A percentile compares a stretch with the other conserved stretches of the same genome.
These are phyloP conservation scores for Drosophila melanogaster DNA, from an alignment of 1,140 invertebrate genomes.

Conservation along the genomic window DNA sequence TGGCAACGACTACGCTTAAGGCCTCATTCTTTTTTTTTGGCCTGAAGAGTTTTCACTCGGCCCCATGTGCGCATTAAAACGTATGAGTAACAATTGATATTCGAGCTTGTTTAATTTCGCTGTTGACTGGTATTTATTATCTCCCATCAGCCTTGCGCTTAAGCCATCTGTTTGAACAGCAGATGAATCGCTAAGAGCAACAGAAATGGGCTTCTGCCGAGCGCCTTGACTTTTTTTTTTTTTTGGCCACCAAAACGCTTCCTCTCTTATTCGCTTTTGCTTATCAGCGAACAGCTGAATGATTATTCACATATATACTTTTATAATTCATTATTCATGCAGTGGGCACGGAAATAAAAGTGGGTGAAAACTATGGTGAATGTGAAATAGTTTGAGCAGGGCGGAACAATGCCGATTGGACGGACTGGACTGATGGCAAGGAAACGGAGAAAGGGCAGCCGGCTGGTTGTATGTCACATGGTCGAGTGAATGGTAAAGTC, in stretches of 20 bases:
- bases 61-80: constrained; percentile 34
- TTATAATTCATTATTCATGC: constrained; percentile 51
- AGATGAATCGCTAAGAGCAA: constrained; percentile 21
- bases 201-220: constrained; percentile 26
- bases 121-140: constrained; percentile 29
- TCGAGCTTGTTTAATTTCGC: constrained; percentile 13
- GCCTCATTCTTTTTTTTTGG: neutral
- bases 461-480: constrained; percentile 55
- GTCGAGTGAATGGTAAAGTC: constrained; percentile 34
- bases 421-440: neutral
- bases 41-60: neutral
- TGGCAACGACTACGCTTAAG: constrained; percentile 26
- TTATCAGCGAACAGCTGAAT: constrained; percentile 52
- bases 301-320: constrained; percentile 64
- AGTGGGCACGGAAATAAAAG: constrained; percentile 7
- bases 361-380: constrained; percentile 11
- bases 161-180: constrained; percentile 41
- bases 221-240: constrained; percentile 42
- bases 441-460: neutral
- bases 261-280: neutral
- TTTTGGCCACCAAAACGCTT: neutral
- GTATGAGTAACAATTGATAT: constrained; percentile 30
- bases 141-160: constrained; percentile 16
- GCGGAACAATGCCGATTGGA: neutral
- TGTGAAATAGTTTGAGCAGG: neutral